Conservation (phyloP, 2,797 vertebrate species). For the Siniperca obscura region DNA sequence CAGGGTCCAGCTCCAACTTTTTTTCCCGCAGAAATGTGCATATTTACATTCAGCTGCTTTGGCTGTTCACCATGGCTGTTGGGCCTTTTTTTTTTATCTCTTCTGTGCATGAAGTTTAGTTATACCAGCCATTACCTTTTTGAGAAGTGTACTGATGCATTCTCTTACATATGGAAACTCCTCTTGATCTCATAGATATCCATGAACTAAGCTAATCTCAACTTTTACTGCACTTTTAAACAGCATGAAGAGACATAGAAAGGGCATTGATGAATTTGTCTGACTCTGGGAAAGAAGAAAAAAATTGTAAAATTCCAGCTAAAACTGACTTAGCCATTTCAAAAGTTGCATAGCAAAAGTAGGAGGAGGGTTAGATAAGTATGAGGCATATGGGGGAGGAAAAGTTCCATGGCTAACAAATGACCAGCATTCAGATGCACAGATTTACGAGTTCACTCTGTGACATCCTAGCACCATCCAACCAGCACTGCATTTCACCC, state of each 20-base stretch:
- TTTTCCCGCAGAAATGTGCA: too few relatives aligned
- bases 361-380: slow-evolving; percentile 2
- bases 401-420: slow-evolving; percentile 84
- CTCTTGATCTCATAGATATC: not conserved
- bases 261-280: not conserved
- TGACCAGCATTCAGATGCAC: slow-evolving; percentile 81
- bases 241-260: not conserved
- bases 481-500: slow-evolving; percentile 86
- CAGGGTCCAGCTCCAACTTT: too few relatives aligned
- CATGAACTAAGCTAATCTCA: not conserved
- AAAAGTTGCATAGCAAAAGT: not conserved
- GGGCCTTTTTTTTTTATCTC: not conserved
- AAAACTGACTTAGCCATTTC: not conserved
- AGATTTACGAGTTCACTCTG: slow-evolving; percentile 84
- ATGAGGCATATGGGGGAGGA: slow-evolving; percentile 40
- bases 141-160: not conserved
- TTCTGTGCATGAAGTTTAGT: not conserved
- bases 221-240: not conserved
- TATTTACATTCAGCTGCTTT: too few relatives aligned
- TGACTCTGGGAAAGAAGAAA: not conserved
- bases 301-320: not conserved
- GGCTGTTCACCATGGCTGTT: too few relatives aligned
- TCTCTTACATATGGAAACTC: too few relatives aligned
- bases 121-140: not conserved
- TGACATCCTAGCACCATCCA: slow-evolving; percentile 84